Evolutionary conservation across 2,113 vertebrate species (phyloP).

Genomic region (Paraplagusia blochii): DNA sequence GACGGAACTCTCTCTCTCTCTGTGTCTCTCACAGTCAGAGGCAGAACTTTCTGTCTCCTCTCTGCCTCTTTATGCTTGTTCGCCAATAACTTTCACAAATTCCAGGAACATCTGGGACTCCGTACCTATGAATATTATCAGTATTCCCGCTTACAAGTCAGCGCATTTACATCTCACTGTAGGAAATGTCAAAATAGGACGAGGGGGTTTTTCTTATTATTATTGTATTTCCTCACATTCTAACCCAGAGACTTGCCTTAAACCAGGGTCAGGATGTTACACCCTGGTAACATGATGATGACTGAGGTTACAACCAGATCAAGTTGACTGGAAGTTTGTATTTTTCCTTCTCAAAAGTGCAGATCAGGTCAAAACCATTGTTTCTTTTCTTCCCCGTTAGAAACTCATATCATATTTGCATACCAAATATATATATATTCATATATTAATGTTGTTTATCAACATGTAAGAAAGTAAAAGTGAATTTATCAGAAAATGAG

Average conservation of each 20-base stretch:
- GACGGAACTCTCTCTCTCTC: constrained; percentile 33
- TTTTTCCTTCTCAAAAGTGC: constrained; percentile 7
- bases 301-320: constrained; percentile 22
- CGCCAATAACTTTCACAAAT: constrained; percentile 13
- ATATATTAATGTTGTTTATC: too few species aligned
- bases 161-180: not conserved
- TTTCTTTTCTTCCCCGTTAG: too few species aligned
- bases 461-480: too few species aligned
- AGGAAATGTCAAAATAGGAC: constrained; percentile 15
- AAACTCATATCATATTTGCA: too few species aligned
- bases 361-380: too few species aligned
- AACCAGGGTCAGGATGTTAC: constrained; percentile 20
- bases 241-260: constrained; percentile 8
- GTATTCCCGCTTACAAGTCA: constrained; percentile 3
- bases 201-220: not conserved
- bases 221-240: constrained; percentile 7
- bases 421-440: too few species aligned
- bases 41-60: constrained; percentile 24
- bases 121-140: not conserved
- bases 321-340: not conserved
- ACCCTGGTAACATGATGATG: constrained; percentile 16
- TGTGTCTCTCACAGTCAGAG: constrained; percentile 21
- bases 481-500: too few species aligned
- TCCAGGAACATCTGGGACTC: not conserved
- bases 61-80: constrained; percentile 25